Evolutionary conservation across 2,888 invertebrate species (phyloP).

Genomic region (Trissonchulus sp.): DNA sequence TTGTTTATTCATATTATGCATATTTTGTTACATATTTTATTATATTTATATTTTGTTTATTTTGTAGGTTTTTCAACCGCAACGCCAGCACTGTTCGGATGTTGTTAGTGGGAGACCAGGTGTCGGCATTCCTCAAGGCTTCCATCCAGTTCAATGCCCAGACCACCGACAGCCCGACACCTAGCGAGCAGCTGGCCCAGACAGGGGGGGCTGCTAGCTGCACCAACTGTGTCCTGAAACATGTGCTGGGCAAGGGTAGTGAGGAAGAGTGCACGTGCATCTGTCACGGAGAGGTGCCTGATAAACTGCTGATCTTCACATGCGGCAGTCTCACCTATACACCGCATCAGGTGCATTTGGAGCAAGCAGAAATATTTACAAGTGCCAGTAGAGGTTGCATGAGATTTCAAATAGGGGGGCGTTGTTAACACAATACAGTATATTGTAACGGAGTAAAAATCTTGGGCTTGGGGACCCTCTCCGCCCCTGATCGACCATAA

Average conservation of each 20-base stretch:
- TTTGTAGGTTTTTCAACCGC: conserved; percentile 64
- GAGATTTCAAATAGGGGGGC: not conserved
- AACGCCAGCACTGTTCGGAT: conserved; percentile 72
- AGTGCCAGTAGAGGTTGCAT: too few relatives aligned
- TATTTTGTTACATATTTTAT: too few relatives aligned
- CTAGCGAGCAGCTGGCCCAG: not conserved
- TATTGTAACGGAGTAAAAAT: too few relatives aligned
- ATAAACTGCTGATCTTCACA: conserved; percentile 72
- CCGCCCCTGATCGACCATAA: too few relatives aligned
- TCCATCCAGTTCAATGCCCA: not conserved
- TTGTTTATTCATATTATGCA: too few relatives aligned
- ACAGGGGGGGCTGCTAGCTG: not conserved
- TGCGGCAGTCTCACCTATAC: conserved; percentile 75
- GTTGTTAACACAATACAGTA: too few relatives aligned
- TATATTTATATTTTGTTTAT: too few relatives aligned
- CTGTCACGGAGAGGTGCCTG: conserved; percentile 37
- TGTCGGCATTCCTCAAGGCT: conserved; percentile 39
- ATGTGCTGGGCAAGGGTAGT: too few relatives aligned
- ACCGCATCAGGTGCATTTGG: conserved; percentile 70
- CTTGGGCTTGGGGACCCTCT: too few relatives aligned
- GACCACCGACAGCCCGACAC: not conserved
- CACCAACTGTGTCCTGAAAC: not conserved
- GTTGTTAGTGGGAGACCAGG: conserved; percentile 69
- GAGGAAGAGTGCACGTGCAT: conserved; percentile 29
- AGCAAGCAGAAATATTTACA: too few relatives aligned